phyloP scores from a whole-genome alignment of 2,113 vertebrate genomes.

The Psittacara wagleri region DNA sequence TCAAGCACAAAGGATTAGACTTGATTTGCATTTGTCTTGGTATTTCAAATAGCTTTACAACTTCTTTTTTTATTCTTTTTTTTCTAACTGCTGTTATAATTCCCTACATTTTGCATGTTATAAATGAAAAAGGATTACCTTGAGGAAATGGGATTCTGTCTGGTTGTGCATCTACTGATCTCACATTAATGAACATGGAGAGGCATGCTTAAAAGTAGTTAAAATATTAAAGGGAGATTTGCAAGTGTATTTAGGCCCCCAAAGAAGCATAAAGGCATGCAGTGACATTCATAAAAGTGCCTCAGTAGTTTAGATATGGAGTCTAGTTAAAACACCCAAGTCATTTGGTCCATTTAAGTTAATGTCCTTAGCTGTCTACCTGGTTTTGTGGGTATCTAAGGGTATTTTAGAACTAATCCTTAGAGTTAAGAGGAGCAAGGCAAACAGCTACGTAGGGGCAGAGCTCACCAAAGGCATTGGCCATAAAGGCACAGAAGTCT shows the following conservation, averaged over 20 bases:
- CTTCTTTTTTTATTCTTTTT: background rate
- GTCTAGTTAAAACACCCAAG: background rate
- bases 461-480: background rate
- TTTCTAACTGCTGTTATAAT: conserved; percentile 7
- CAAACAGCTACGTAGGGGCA: background rate
- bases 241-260: background rate
- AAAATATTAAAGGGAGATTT: conserved; percentile 39
- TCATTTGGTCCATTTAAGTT: background rate
- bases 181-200: conserved; percentile 32
- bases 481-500: background rate
- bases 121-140: conserved; percentile 31
- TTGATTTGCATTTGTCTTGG: conserved; percentile 54
- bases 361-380: background rate
- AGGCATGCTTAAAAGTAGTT: conserved; percentile 36
- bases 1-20: conserved; percentile 49
- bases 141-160: conserved; percentile 56
- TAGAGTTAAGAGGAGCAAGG: background rate
- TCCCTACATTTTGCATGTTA: conserved; percentile 41
- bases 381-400: background rate
- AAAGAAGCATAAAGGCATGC: background rate
- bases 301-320: background rate
- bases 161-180: conserved; percentile 50
- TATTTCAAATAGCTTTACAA: conserved; percentile 39
- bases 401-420: background rate
- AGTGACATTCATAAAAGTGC: background rate